phyloP scores from a whole-genome alignment of 1,140 invertebrate species.

The Limonius californicus region DNA sequence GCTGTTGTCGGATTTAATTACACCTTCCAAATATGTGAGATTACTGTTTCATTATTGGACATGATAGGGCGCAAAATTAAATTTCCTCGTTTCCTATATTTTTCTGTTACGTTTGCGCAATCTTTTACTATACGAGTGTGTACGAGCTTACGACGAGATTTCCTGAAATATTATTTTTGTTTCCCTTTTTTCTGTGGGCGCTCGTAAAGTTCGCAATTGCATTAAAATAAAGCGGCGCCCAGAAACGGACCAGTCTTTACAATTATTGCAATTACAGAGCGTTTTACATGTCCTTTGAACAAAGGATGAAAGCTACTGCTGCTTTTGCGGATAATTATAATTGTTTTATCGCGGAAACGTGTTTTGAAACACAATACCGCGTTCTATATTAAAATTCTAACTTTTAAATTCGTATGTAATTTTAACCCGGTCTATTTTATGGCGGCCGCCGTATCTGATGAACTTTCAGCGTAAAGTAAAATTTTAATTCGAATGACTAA shows the following conservation, averaged over 20 bases:
- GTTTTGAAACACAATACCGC: not conserved
- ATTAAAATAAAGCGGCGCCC: too few relatives aligned
- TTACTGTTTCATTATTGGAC: conserved; percentile 2
- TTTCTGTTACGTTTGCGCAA: too few relatives aligned
- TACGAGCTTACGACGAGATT: too few relatives aligned
- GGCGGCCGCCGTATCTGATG: not conserved
- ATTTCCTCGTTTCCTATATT: too few relatives aligned
- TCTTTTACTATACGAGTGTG: too few relatives aligned
- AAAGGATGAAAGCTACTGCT: not conserved
- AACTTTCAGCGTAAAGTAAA: conserved; percentile 9
- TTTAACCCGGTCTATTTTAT: not conserved
- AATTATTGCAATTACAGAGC: not conserved
- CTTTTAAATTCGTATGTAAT: conserved; percentile 1
- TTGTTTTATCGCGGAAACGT: not conserved
- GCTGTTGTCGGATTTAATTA: conserved; percentile 7
- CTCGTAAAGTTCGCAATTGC: too few relatives aligned
- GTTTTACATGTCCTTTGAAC: not conserved
- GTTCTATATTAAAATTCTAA: not conserved
- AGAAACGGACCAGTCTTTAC: not conserved
- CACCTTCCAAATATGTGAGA: conserved; percentile 7
- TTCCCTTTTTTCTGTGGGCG: too few relatives aligned
- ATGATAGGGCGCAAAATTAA: not conserved
- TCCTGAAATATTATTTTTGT: too few relatives aligned
- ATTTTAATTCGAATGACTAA: conserved; percentile 15
- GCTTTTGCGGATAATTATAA: not conserved